phyloP scores from a whole-genome alignment of 2,113 vertebrate genomes.

The Chaetodon auriga region DNA sequence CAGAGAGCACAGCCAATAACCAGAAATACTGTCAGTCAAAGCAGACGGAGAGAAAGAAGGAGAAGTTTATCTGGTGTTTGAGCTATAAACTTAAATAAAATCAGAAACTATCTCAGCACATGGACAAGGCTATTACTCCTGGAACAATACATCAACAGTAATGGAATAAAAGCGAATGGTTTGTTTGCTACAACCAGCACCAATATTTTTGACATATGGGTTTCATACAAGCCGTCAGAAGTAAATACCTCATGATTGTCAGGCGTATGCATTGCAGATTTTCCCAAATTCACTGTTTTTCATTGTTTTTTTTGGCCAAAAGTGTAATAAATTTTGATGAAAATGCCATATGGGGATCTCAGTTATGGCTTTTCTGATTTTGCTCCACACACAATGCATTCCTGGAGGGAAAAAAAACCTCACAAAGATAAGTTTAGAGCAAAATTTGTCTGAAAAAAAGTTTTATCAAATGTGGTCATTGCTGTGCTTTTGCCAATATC shows the following conservation, averaged over 20 bases:
- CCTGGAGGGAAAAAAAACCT: background rate
- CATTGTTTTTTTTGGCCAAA: background rate
- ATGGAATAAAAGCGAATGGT: background rate
- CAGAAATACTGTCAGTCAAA: slow-evolving; percentile 16
- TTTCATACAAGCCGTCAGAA: slow-evolving; percentile 14
- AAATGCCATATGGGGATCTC: background rate
- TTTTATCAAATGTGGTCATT: slow-evolving; percentile 29
- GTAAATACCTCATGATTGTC: background rate
- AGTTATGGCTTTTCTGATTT: slow-evolving; percentile 7
- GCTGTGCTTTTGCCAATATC: slow-evolving; percentile 18
- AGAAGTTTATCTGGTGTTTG: background rate
- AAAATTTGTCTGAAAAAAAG: background rate
- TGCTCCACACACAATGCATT: background rate
- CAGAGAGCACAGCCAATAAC: slow-evolving; percentile 33
- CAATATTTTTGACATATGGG: slow-evolving; percentile 31
- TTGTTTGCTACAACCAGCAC: slow-evolving; percentile 12
- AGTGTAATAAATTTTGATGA: background rate
- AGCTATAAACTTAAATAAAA: slow-evolving; percentile 6
- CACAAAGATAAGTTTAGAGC: background rate
- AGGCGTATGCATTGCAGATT: background rate
- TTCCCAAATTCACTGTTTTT: background rate
- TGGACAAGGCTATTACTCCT: slow-evolving; percentile 6
- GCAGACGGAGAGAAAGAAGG: slow-evolving; percentile 3
- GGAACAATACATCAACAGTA: slow-evolving; percentile 17
- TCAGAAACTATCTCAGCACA: slow-evolving; percentile 3